Evolutionary conservation across 2,113 vertebrate genomes (phyloP).

Genomic region (Glareola pratincola): DNA sequence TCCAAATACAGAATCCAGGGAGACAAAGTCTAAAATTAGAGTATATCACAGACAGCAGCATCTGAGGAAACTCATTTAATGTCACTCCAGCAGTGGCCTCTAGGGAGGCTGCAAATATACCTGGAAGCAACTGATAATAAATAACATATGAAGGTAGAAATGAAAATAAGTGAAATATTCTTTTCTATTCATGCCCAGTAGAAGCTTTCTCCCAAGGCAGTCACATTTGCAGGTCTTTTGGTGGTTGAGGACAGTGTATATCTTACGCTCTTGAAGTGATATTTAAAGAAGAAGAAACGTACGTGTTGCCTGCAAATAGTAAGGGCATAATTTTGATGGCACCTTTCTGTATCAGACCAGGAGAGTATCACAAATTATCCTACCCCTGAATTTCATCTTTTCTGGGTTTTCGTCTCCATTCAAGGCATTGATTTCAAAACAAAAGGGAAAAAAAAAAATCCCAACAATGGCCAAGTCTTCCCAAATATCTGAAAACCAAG

Average conservation of each 20-base stretch:
- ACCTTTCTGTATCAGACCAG: background rate
- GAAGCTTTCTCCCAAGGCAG: background rate
- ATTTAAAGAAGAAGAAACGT: background rate
- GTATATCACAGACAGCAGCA: constrained; percentile 12
- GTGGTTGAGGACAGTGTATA: background rate
- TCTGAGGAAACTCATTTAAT: constrained; percentile 57
- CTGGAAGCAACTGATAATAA: constrained; percentile 63
- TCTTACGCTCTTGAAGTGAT: background rate
- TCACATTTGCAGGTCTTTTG: background rate
- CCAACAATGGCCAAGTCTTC: background rate
- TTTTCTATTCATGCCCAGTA: background rate
- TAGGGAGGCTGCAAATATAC: constrained; percentile 48
- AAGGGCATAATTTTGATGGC: background rate
- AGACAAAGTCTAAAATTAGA: constrained; percentile 71
- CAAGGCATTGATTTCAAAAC: background rate
- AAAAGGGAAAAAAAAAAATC: too few relatives aligned
- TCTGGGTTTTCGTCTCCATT: background rate
- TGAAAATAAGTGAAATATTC: constrained; percentile 20
- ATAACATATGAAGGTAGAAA: constrained; percentile 29
- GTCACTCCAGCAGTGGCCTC: constrained; percentile 34
- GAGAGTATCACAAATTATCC: background rate
- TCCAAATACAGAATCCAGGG: constrained; percentile 38
- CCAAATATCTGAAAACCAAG: background rate
- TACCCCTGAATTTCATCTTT: background rate
- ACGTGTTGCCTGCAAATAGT: background rate